These are phyloP conservation scores for Caenorhabditis sp. DNA, from an alignment of 2,888 invertebrate species.

Conservation along the genomic window DNA sequence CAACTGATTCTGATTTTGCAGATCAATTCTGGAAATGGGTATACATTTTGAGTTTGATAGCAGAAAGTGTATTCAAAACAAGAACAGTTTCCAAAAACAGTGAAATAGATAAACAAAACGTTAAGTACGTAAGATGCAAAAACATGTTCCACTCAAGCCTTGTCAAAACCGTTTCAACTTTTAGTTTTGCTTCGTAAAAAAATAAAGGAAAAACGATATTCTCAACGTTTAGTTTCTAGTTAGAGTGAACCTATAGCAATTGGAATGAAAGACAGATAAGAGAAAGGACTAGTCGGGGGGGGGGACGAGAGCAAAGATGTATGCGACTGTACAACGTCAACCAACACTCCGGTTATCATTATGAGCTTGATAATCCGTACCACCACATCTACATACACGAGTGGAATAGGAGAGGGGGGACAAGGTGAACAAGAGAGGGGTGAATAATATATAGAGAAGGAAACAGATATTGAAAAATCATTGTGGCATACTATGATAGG, in stretches of 20 bases:
- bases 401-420: constrained; percentile 15
- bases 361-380: constrained; percentile 51
- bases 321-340: constrained; percentile 29
- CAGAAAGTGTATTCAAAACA: not conserved
- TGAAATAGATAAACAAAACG: constrained; percentile 21
- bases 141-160: no score
- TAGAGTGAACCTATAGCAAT: no score
- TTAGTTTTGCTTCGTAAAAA: no score
- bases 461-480: constrained; percentile 42
- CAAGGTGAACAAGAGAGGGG: not conserved
- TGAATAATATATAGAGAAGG: constrained; percentile 6
- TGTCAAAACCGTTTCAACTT: not conserved
- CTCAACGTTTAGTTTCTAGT: no score
- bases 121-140: not conserved
- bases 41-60: no score
- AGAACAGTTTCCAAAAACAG: constrained; percentile 7
- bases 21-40: no score
- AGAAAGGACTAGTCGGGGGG: not conserved
- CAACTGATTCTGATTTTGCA: not conserved
- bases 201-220: no score
- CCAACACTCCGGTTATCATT: constrained; percentile 33
- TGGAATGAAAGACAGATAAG: constrained; percentile 16
- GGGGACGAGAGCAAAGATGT: constrained; percentile 2
- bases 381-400: constrained; percentile 37
- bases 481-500: not conserved